Conservation (phyloP, 2,888 invertebrate species). For the Athripsodes cinereus region DNA sequence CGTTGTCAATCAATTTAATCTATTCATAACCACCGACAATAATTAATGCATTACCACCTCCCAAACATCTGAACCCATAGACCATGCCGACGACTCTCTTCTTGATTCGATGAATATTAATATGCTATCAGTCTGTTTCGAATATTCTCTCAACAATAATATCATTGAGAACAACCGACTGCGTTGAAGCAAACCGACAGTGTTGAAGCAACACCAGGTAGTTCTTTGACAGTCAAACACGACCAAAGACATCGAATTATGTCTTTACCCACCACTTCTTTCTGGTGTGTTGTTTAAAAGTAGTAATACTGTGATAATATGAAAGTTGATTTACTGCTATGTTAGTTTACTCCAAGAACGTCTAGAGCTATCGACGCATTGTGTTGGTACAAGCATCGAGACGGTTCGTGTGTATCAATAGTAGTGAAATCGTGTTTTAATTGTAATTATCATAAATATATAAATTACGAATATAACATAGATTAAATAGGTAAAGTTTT, state of each 20-base stretch:
- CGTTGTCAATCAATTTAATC: no score
- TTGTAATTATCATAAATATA: no score
- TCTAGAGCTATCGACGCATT: not conserved
- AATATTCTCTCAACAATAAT: no score
- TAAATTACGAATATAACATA: no score
- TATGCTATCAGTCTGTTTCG: no score
- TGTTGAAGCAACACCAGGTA: not conserved
- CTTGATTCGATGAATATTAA: no score
- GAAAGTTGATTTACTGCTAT: constrained; percentile 1
- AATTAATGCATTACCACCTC: no score
- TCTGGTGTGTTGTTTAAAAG: not conserved
- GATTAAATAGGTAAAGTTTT: no score
- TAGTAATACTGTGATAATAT: not conserved
- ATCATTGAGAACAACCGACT: no score
- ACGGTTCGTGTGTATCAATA: not conserved
- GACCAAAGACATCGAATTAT: not conserved
- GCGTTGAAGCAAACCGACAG: not conserved
- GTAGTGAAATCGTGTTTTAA: not conserved
- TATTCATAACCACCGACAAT: no score
- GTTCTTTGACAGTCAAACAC: not conserved
- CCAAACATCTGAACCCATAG: no score
- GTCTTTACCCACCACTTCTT: not conserved
- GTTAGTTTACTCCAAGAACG: not conserved
- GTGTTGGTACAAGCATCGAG: not conserved
- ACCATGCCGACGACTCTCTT: no score